phyloP scores from a whole-genome alignment of 2,113 vertebrate species.

The Indicator maculatus region DNA sequence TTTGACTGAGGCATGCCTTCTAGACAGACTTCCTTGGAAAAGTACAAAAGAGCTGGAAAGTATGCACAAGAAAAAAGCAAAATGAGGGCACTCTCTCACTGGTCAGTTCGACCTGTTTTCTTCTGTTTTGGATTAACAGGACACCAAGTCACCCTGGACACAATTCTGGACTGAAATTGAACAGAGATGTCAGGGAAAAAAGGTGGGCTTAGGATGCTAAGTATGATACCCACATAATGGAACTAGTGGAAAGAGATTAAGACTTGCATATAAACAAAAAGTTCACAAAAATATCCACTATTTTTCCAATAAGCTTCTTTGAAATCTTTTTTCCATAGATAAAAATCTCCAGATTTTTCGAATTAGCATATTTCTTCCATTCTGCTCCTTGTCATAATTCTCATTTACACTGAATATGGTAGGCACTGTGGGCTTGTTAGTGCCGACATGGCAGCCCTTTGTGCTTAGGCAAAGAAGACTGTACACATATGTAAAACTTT shows the following conservation, averaged over 20 bases:
- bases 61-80: not conserved
- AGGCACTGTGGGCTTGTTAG: not conserved
- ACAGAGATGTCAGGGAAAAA: not conserved
- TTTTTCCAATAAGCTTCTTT: not conserved
- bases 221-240: not conserved
- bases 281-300: not conserved
- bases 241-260: not conserved
- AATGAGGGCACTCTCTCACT: rapidly evolving
- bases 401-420: not conserved
- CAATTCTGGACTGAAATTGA: not conserved
- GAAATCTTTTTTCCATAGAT: not conserved
- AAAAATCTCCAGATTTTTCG: constrained; percentile 19
- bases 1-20: not conserved
- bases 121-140: not conserved
- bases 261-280: not conserved
- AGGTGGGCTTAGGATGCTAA: not conserved
- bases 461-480: not conserved
- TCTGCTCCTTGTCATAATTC: not conserved
- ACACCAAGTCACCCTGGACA: not conserved
- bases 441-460: not conserved
- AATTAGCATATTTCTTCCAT: not conserved
- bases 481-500: not conserved
- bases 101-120: not conserved
- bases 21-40: not conserved
- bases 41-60: not conserved